A percentile compares a stretch with the other conserved stretches of the same genome.
phyloP scores from a whole-genome alignment of 2,888 invertebrate species.

The Caenorhabditis imperialis region DNA sequence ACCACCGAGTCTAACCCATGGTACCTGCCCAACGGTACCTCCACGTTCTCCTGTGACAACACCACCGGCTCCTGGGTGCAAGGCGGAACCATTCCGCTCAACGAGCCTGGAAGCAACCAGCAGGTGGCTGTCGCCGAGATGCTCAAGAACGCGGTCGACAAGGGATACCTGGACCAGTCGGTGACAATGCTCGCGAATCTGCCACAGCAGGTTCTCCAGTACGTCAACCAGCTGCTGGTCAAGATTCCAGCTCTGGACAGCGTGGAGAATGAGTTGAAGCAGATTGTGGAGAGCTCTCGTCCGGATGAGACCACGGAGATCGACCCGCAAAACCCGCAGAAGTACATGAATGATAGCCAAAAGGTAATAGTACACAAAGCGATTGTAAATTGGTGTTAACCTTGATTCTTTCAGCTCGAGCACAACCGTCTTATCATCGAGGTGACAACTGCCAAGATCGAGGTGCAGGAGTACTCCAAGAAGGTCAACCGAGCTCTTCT shows the following conservation, averaged over 20 bases:
- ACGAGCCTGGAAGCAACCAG: conserved; percentile 41
- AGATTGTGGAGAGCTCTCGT: conserved; percentile 54
- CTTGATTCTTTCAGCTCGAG: conserved; percentile 58
- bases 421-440: conserved; percentile 67
- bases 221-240: conserved; percentile 52
- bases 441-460: conserved; percentile 68
- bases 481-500: conserved; percentile 63
- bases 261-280: conserved; percentile 59
- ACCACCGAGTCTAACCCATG: conserved; percentile 60
- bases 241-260: conserved; percentile 63
- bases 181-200: conserved; percentile 55
- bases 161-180: conserved; percentile 63
- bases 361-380: conserved; percentile 53
- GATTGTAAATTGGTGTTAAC: background rate
- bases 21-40: conserved; percentile 55
- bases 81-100: conserved; percentile 56
- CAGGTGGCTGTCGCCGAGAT: conserved; percentile 58
- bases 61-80: conserved; percentile 52
- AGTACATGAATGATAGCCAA: conserved; percentile 67
- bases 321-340: conserved; percentile 56
- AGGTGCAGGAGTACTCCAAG: conserved; percentile 65
- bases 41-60: conserved; percentile 26
- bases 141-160: conserved; percentile 64
- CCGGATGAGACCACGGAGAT: conserved; percentile 49
- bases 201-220: conserved; percentile 51